Conservation (phyloP, 2,888 invertebrate genomes). For the Acleris emargana region DNA sequence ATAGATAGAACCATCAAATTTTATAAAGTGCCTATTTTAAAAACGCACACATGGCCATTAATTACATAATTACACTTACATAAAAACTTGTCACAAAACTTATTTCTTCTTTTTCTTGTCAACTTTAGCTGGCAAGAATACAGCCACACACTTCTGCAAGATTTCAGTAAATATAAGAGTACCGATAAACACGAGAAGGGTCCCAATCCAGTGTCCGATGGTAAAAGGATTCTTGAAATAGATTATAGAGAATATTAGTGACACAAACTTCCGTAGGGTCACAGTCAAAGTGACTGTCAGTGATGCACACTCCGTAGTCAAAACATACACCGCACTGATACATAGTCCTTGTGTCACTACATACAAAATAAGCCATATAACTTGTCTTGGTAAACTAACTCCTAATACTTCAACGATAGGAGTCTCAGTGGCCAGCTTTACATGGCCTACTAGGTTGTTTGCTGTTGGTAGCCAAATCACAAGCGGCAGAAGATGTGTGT, state of each 20-base stretch:
- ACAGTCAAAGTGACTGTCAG: constrained; percentile 97
- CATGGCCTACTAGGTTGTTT: constrained; percentile 90
- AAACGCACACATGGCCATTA: no score
- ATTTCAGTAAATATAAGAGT: constrained; percentile 96
- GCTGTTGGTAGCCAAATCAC: constrained; percentile 94
- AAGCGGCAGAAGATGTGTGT: constrained; percentile 94
- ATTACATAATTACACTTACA: neutral
- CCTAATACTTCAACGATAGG: constrained; percentile 85
- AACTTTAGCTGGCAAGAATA: constrained; percentile 57
- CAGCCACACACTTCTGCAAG: constrained; percentile 75
- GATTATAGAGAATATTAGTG: constrained; percentile 96
- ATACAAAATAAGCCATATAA: constrained; percentile 91
- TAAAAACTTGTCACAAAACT: constrained; percentile 4
- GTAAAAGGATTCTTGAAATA: constrained; percentile 98
- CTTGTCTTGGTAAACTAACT: constrained; percentile 87
- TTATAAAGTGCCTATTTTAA: no score
- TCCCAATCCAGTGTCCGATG: constrained; percentile 94
- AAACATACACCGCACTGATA: constrained; percentile 96
- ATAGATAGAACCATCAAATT: no score
- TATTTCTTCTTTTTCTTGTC: constrained; percentile 65
- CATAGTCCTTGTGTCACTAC: constrained; percentile 95
- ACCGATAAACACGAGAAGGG: constrained; percentile 94
- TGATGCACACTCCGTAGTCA: constrained; percentile 97
- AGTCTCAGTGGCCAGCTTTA: constrained; percentile 88
- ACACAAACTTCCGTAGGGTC: constrained; percentile 97